phyloP scores from a whole-genome alignment of 2,113 vertebrate genomes.

The Semnornis frantzii region DNA sequence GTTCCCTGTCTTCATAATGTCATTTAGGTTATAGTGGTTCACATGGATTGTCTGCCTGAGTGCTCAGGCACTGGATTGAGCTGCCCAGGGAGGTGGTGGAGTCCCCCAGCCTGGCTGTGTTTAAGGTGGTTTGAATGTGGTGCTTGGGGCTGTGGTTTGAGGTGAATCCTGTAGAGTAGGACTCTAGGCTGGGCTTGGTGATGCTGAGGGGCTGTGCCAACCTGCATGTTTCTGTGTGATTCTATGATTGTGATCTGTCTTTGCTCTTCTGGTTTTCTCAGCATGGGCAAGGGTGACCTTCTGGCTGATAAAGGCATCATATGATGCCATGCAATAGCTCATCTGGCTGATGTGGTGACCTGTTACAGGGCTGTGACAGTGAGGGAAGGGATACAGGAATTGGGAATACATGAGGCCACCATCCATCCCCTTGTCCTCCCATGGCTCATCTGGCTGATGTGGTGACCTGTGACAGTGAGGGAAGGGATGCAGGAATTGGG shows the following conservation, averaged over 20 bases:
- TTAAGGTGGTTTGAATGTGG: no score
- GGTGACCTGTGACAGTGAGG: background rate
- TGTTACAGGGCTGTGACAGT: no score
- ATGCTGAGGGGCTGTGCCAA: no score
- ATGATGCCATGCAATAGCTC: background rate
- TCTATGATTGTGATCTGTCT: background rate
- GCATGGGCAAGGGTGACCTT: background rate
- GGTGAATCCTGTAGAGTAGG: no score
- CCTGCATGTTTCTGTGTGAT: no score
- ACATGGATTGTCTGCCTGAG: background rate
- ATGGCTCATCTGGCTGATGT: no score
- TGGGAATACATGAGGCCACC: fast-evolving
- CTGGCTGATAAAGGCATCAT: background rate
- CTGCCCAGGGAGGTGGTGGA: no score
- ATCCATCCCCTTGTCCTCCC: background rate
- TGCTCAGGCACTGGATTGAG: no score
- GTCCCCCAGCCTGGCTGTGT: no score
- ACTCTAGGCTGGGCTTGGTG: no score
- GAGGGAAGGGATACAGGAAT: background rate
- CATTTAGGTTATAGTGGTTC: slow-evolving; percentile 18
- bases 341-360: background rate
- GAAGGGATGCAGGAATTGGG: background rate
- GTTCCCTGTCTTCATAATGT: background rate
- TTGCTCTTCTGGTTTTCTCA: background rate
- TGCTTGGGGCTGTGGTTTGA: no score